Evolutionary conservation across 1,140 invertebrate genomes (phyloP).

Genomic region (Bathynomus jamesi): DNA sequence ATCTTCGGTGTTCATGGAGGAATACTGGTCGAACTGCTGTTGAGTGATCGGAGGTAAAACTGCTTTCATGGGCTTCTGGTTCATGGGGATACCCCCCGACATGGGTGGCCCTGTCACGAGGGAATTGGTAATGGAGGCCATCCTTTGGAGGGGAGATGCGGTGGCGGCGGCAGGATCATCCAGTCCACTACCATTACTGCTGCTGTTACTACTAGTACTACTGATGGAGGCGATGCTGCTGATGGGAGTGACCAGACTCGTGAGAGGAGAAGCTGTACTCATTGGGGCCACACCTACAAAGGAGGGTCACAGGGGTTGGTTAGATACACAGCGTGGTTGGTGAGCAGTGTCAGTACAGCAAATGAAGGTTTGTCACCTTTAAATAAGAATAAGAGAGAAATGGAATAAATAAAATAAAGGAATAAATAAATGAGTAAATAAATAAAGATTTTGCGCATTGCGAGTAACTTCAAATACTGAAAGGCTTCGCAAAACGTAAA

Average conservation of each 20-base stretch:
- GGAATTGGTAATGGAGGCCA: constrained; percentile 96
- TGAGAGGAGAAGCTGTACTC: constrained; percentile 19
- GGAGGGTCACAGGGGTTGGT: neutral
- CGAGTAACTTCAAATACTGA: too few relatives aligned
- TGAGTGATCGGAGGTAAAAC: constrained; percentile 96
- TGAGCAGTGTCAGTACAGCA: too few relatives aligned
- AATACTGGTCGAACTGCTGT: constrained; percentile 97
- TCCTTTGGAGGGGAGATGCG: constrained; percentile 79
- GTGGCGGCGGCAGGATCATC: constrained; percentile 6
- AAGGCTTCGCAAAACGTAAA: too few relatives aligned
- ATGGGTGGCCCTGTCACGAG: constrained; percentile 83
- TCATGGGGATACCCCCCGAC: constrained; percentile 58
- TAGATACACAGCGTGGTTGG: too few relatives aligned
- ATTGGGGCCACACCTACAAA: too few relatives aligned
- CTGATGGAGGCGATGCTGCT: constrained; percentile 30
- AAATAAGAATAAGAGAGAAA: too few relatives aligned
- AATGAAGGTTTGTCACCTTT: too few relatives aligned
- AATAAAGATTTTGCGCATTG: too few relatives aligned
- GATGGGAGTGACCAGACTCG: constrained; percentile 19
- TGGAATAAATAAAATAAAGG: too few relatives aligned
- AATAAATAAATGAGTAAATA: too few relatives aligned
- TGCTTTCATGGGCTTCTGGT: constrained; percentile 82
- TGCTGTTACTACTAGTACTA: constrained; percentile 17
- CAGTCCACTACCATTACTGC: constrained; percentile 2
- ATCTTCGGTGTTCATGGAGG: constrained; percentile 96